Evolutionary conservation across 2,888 invertebrate species (phyloP).

Genomic region (Epistrophe grossulariae): DNA sequence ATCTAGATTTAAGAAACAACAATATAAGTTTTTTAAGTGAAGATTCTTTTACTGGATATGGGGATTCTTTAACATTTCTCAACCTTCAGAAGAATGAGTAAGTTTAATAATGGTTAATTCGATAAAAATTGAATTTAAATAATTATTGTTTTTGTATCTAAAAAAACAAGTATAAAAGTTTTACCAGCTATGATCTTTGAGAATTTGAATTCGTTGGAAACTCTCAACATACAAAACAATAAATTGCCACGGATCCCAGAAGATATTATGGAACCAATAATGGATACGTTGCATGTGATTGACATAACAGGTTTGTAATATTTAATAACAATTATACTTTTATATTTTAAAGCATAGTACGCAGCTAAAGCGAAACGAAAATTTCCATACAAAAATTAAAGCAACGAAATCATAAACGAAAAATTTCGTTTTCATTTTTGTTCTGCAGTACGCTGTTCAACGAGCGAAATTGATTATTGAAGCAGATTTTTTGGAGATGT

Average conservation of each 20-base stretch:
- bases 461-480: too few species aligned
- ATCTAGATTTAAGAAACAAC: slow-evolving; percentile 94
- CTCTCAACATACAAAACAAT: slow-evolving; percentile 94
- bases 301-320: slow-evolving; percentile 92
- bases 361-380: too few species aligned
- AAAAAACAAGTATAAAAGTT: slow-evolving; percentile 89
- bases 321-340: neutral
- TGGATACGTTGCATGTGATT: slow-evolving; percentile 93
- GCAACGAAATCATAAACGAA: too few species aligned
- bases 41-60: slow-evolving; percentile 94
- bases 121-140: neutral
- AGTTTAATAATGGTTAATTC: slow-evolving; percentile 80
- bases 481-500: too few species aligned
- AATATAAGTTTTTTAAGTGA: slow-evolving; percentile 93
- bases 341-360: too few species aligned
- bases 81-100: slow-evolving; percentile 96
- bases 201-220: slow-evolving; percentile 94
- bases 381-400: too few species aligned
- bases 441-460: too few species aligned
- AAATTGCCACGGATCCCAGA: slow-evolving; percentile 92
- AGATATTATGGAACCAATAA: slow-evolving; percentile 94
- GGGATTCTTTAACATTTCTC: slow-evolving; percentile 95
- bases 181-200: slow-evolving; percentile 94
- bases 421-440: too few species aligned
- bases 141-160: neutral